A percentile compares a stretch with the other conserved stretches of the same genome.
phyloP scores from a whole-genome alignment of 2,888 invertebrate genomes.

The Philonicus albiceps region DNA sequence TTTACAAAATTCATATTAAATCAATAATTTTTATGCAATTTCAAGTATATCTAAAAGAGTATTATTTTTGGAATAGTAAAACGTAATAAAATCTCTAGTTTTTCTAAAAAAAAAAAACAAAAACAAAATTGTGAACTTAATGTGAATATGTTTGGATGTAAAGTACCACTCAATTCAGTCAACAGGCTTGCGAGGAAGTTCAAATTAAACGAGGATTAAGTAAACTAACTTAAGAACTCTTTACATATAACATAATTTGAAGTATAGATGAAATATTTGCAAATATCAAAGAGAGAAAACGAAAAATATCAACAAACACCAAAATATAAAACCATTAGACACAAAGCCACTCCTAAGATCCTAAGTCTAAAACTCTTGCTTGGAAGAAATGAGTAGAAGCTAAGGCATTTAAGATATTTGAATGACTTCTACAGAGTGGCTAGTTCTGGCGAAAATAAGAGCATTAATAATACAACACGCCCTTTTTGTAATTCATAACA shows the following conservation, averaged over 20 bases:
- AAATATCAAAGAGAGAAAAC: not conserved
- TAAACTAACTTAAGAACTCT: not conserved
- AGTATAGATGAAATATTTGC: not conserved
- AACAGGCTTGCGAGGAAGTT: not conserved
- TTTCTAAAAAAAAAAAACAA: too few species aligned
- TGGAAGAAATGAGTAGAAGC: too few species aligned
- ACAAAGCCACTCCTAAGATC: too few species aligned
- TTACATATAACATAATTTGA: not conserved
- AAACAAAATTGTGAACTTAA: not conserved
- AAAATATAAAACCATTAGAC: not conserved
- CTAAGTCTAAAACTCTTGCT: too few species aligned
- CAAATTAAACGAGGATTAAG: not conserved
- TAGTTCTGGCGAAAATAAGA: not conserved
- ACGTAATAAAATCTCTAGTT: not conserved
- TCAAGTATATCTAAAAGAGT: not conserved
- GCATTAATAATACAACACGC: not conserved
- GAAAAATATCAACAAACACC: not conserved
- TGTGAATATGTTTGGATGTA: not conserved
- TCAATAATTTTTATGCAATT: slow-evolving; percentile 3
- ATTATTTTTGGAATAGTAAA: not conserved
- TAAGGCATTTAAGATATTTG: not conserved
- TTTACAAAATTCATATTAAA: slow-evolving; percentile 2
- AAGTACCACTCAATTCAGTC: not conserved
- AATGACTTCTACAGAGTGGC: not conserved
- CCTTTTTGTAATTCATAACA: too few species aligned